phyloP scores from a whole-genome alignment of 1,140 invertebrate species.

The Pseudomyrmex pallidus region DNA sequence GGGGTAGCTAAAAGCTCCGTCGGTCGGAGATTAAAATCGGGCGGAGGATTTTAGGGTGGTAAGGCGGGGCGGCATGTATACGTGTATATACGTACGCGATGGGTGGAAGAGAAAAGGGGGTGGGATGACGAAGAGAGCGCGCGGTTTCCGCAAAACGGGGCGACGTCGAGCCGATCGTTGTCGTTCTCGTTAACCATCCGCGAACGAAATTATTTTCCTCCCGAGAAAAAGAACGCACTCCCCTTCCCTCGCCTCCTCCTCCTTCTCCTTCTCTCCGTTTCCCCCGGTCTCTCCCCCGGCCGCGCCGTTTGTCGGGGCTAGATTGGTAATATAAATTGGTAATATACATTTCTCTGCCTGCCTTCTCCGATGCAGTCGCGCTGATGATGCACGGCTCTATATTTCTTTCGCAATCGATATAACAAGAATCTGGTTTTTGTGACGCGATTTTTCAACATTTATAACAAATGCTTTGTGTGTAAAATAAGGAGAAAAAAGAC shows the following conservation, averaged over 20 bases:
- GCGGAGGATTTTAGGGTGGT: conserved; percentile 59
- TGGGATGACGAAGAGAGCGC: conserved; percentile 19
- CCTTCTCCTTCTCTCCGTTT: neutral
- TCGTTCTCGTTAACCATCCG: conserved; percentile 55
- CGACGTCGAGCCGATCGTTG: conserved; percentile 49
- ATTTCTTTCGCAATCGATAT: neutral
- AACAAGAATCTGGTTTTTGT: neutral
- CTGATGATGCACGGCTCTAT: neutral
- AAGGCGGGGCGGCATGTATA: conserved; percentile 22
- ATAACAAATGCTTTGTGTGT: neutral
- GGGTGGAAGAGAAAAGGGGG: conserved; percentile 14
- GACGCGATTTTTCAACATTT: neutral
- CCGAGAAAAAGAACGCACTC: conserved; percentile 33
- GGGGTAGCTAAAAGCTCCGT: conserved; percentile 60
- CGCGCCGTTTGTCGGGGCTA: conserved; percentile 15
- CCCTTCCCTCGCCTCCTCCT: no score
- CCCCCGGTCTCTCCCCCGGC: neutral
- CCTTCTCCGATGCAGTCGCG: conserved; percentile 18
- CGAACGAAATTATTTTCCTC: conserved; percentile 56
- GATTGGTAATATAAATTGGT: conserved; percentile 52
- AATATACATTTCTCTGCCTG: conserved; percentile 42
- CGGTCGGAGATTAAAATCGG: conserved; percentile 61
- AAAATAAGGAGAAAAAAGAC: neutral
- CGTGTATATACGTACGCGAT: neutral
- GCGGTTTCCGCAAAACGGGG: conserved; percentile 36